phyloP scores from a whole-genome alignment of 2,113 vertebrate species.

The Heterotilapia buettikoferi region DNA sequence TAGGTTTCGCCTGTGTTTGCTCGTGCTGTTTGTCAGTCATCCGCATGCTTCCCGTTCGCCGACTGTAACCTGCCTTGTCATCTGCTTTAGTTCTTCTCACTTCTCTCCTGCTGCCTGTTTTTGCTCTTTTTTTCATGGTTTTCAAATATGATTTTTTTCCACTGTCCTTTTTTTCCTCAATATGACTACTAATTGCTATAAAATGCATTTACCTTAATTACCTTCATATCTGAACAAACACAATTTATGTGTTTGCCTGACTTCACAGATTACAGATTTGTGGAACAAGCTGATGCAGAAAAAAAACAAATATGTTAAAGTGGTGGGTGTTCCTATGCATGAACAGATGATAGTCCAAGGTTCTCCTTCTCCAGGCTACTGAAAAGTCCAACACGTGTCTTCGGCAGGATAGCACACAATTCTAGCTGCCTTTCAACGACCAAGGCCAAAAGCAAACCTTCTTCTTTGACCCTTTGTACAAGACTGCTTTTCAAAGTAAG shows the following conservation, averaged over 20 bases:
- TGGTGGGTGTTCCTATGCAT: neutral
- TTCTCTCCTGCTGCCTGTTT: neutral
- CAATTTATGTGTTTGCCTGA: neutral
- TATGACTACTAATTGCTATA: neutral
- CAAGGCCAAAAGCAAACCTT: slow-evolving; percentile 23
- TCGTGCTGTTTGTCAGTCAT: neutral
- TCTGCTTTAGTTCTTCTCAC: neutral
- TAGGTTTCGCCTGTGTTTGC: neutral
- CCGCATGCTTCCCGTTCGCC: neutral
- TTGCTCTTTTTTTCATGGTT: neutral
- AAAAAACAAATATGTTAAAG: neutral
- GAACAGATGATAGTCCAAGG: slow-evolving; percentile 22
- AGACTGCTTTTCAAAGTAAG: slow-evolving; percentile 18
- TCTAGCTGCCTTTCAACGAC: slow-evolving; percentile 2
- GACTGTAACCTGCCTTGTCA: neutral
- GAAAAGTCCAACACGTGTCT: neutral
- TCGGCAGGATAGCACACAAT: neutral
- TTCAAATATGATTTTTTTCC: neutral
- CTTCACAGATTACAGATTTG: neutral
- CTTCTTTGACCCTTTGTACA: slow-evolving; percentile 27
- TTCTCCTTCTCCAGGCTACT: neutral
- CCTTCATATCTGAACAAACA: neutral
- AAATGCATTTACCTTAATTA: neutral
- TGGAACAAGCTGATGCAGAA: neutral
- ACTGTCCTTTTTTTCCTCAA: neutral